A percentile compares a stretch with the other conserved stretches of the same genome.
Evolutionary conservation across 2,888 invertebrate species (phyloP).

Genomic region (Hypselothyrea guttata): DNA sequence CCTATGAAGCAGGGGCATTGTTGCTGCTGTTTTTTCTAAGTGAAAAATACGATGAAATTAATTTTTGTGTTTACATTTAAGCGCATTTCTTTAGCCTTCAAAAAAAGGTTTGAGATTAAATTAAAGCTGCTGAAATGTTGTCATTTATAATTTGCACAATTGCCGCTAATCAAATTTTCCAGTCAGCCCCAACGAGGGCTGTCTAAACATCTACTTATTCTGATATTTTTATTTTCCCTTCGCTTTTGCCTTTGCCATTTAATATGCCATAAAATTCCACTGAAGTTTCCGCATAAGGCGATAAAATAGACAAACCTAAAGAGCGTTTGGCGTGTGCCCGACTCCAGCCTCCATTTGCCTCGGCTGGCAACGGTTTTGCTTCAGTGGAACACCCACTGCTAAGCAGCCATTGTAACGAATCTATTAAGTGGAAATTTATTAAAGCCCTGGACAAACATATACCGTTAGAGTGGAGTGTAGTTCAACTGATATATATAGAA

Average conservation of each 20-base stretch:
- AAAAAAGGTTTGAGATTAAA: conserved; percentile 65
- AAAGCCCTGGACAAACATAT: conserved; percentile 51
- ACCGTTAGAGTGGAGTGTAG: not conserved
- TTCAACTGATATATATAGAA: too few relatives aligned
- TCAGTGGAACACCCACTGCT: conserved; percentile 20
- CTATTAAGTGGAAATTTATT: conserved; percentile 79
- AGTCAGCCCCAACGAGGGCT: not conserved
- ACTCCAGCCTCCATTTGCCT: conserved; percentile 11
- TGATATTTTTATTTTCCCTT: conserved; percentile 33
- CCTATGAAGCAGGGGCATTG: not conserved
- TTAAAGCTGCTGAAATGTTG: conserved; percentile 75
- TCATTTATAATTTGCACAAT: conserved; percentile 75
- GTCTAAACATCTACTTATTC: conserved; percentile 21
- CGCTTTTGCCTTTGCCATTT: conserved; percentile 48
- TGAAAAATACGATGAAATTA: conserved; percentile 76
- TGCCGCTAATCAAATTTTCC: conserved; percentile 72
- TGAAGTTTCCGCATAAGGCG: conserved; percentile 39
- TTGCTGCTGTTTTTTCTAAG: conserved; percentile 26
- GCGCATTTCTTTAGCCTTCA: conserved; percentile 20
- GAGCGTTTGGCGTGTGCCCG: conserved; percentile 31
- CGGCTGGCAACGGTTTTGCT: conserved; percentile 1
- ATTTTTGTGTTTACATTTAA: conserved; percentile 73
- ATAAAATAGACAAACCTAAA: conserved; percentile 59
- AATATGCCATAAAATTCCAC: conserved; percentile 63
- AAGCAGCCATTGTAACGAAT: conserved; percentile 69